Evolutionary conservation across 2,888 invertebrate species (phyloP).

Genomic region (Congeria kusceri): DNA sequence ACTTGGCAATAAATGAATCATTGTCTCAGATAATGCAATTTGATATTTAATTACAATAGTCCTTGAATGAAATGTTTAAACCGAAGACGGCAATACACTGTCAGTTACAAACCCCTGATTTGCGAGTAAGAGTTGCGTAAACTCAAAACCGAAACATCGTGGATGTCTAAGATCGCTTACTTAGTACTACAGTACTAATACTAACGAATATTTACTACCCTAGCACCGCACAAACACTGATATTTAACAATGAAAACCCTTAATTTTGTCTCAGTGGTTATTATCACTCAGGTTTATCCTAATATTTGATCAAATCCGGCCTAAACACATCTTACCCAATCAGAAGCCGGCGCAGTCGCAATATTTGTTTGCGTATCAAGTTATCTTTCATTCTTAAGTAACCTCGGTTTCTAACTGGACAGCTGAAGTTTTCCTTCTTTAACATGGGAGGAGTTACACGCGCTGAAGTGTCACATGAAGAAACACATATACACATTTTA

Average conservation of each 20-base stretch:
- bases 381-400: slow-evolving; percentile 28
- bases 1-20: slow-evolving; percentile 48
- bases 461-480: no score
- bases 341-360: background rate
- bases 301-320: slow-evolving; percentile 34
- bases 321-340: slow-evolving; percentile 13
- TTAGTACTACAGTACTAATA: no score
- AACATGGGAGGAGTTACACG: slow-evolving; percentile 6
- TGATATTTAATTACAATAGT: no score
- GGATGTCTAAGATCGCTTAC: no score
- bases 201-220: no score
- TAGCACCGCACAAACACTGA: no score
- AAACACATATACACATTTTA: no score
- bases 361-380: slow-evolving; percentile 35
- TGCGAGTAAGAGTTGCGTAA: no score
- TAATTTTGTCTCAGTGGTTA: slow-evolving; percentile 16
- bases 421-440: background rate
- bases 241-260: background rate
- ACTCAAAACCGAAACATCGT: no score
- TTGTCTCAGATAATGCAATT: slow-evolving; percentile 23
- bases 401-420: slow-evolving; percentile 25
- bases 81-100: no score
- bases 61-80: no score
- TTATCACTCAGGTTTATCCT: slow-evolving; percentile 21
- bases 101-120: no score